Evolutionary conservation across 2,113 vertebrate genomes (phyloP).

Genomic region (Progne subis): DNA sequence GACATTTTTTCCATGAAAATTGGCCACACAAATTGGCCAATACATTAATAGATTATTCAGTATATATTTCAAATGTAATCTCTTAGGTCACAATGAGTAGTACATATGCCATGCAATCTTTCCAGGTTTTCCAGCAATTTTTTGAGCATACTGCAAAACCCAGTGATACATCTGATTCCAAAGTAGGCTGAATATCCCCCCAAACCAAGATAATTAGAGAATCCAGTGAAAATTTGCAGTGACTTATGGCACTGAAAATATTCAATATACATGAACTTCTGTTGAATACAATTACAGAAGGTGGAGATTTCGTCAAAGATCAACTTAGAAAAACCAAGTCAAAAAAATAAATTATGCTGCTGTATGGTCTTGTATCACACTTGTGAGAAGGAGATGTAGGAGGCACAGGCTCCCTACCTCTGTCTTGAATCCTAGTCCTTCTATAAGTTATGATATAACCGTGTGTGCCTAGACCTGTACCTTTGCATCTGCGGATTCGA

Average conservation of each 20-base stretch:
- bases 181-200: background rate
- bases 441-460: background rate
- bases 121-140: background rate
- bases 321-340: background rate
- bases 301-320: background rate
- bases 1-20: background rate
- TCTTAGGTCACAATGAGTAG: background rate
- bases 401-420: background rate
- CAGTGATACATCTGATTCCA: background rate
- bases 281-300: background rate
- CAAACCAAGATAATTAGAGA: background rate
- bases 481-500: background rate
- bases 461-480: rapidly evolving
- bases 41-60: background rate
- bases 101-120: background rate
- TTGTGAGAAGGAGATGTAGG: background rate
- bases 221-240: background rate
- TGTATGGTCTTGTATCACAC: background rate
- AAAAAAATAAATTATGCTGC: background rate
- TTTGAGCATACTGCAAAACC: background rate
- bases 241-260: background rate
- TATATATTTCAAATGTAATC: background rate
- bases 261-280: background rate
- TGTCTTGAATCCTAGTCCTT: background rate
- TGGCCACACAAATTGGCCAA: background rate